phyloP scores from a whole-genome alignment of 2,797 vertebrate species.

The Neomorphus geoffroyi region DNA sequence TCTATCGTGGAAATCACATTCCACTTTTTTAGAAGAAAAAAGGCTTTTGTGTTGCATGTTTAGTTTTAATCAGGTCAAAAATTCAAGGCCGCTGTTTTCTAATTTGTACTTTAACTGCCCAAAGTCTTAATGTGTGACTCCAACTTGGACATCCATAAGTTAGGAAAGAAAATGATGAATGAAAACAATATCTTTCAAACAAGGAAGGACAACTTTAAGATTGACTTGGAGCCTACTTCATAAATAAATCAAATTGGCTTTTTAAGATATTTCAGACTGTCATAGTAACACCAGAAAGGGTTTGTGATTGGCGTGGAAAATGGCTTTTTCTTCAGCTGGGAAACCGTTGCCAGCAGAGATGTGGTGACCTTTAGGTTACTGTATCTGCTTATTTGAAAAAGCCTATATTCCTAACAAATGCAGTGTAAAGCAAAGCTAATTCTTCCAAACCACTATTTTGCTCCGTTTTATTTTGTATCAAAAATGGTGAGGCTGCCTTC shows the following conservation, averaged over 20 bases:
- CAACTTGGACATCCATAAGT: neutral
- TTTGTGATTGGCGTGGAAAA: neutral
- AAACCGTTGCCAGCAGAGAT: neutral
- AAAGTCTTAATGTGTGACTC: neutral
- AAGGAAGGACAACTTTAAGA: neutral
- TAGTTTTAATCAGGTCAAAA: neutral
- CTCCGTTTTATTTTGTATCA: neutral
- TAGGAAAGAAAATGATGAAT: neutral
- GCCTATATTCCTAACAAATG: neutral
- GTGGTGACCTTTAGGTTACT: neutral
- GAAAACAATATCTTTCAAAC: neutral
- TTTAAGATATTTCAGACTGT: neutral
- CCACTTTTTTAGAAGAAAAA: neutral
- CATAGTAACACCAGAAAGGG: neutral
- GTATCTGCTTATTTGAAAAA: neutral
- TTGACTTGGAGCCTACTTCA: neutral
- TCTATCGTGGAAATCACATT: neutral
- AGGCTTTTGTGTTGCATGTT: neutral
- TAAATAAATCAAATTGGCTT: neutral
- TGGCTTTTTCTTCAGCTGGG: neutral
- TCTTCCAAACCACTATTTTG: neutral
- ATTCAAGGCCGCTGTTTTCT: neutral
- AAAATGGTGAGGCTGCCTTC: neutral
- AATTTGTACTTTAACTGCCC: neutral
- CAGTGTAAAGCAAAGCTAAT: neutral